Conservation (phyloP, 1,140 invertebrate genomes). For the Anadara kagoshimensis region DNA sequence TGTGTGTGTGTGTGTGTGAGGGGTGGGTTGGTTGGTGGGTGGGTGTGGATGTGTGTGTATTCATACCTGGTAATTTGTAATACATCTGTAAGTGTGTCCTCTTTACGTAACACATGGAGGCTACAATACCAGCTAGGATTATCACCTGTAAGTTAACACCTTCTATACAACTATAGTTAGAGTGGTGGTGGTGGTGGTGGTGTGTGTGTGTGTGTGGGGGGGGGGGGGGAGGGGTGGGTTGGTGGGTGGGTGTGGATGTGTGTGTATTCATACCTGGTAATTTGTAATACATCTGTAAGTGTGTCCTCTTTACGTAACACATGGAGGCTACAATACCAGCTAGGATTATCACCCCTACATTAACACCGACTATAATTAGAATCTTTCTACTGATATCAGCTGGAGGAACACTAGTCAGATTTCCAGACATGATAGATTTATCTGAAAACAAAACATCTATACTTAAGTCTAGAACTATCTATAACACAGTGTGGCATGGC, state of each 20-base stretch:
- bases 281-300: conserved; percentile 57
- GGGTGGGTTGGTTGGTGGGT: neutral
- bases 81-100: conserved; percentile 53
- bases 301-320: conserved; percentile 56
- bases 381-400: conserved; percentile 36
- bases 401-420: too few species aligned
- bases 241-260: neutral
- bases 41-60: neutral
- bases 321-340: conserved; percentile 58
- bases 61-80: conserved; percentile 58
- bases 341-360: conserved; percentile 47
- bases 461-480: too few species aligned
- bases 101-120: conserved; percentile 57
- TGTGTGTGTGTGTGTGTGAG: neutral
- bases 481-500: too few species aligned
- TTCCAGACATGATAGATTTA: too few species aligned
- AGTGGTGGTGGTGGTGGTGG: too few species aligned
- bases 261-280: conserved; percentile 50
- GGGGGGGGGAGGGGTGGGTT: too few species aligned
- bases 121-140: conserved; percentile 56
- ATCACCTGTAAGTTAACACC: conserved; percentile 46
- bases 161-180: conserved; percentile 58
- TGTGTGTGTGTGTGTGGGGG: neutral
- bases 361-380: conserved; percentile 52
- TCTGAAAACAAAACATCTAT: too few species aligned